Percentiles rank a stretch among this genome's conserved stretches.
Conservation (phyloP, 2,113 vertebrate genomes). For the Brevimyrus niger region DNA sequence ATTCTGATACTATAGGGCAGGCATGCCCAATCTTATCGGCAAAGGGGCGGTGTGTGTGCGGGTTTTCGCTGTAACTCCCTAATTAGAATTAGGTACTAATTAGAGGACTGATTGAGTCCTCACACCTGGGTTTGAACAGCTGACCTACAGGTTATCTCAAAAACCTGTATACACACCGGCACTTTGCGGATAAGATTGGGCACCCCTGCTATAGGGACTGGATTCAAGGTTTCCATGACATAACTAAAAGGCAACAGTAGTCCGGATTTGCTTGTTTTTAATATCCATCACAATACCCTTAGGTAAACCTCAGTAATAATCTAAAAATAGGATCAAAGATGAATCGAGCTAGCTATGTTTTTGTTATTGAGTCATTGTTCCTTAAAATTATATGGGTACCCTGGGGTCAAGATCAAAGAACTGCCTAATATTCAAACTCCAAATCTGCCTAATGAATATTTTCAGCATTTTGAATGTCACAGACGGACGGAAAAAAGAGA, state of each 20-base stretch:
- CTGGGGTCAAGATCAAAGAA: slow-evolving; percentile 10
- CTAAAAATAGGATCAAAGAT: slow-evolving; percentile 12
- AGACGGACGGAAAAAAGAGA: background rate
- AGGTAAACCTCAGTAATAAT: background rate
- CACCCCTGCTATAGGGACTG: background rate
- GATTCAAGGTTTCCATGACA: background rate
- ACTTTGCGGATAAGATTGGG: too few species aligned
- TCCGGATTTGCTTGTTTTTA: background rate
- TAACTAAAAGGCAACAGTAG: background rate
- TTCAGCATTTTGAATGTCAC: background rate
- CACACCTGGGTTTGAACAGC: too few species aligned
- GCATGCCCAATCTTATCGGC: too few species aligned
- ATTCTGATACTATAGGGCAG: background rate
- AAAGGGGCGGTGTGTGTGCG: too few species aligned
- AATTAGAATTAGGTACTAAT: too few species aligned
- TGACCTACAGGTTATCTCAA: too few species aligned
- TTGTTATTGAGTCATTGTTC: slow-evolving; percentile 6
- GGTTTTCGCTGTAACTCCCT: too few species aligned
- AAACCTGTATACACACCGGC: too few species aligned
- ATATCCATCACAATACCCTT: slow-evolving; percentile 11
- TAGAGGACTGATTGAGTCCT: too few species aligned
- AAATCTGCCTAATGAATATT: slow-evolving; percentile 8
- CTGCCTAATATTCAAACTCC: slow-evolving; percentile 11
- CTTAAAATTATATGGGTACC: slow-evolving; percentile 5
- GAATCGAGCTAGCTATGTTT: background rate